Evolutionary conservation across 1,140 invertebrate genomes (phyloP), one percentile per base, ranked within the genome.

Genomic region (Sminthurides bifidus): DNA sequence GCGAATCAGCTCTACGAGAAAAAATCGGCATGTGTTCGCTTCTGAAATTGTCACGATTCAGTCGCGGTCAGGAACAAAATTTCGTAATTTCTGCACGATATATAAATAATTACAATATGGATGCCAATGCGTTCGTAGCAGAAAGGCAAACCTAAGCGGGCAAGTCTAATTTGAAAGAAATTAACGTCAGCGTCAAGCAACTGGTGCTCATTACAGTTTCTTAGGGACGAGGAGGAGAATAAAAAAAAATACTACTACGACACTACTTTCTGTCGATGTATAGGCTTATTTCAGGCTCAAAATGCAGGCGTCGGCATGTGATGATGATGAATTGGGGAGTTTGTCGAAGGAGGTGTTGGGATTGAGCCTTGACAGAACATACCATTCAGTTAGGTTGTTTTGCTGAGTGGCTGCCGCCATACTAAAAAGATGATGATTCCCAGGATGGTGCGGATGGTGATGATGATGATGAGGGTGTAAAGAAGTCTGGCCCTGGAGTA

Each of bases 261-360:
- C 8, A 10, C 19, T 5, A 27, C 24, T 5, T 48, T 53, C 24
- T 31, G 12, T 31, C 6, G 23, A 8, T 31, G 5, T 29, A 31
- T 15, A 35, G n/a, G 8, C 8, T 35, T 10, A 35, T 10, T 10
- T 10, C 6, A 37, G 8, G 10, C 19, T 55, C 54, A 65, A 33
- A 65, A 65, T 38, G 63, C 63, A 26, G 63, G 57, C 17, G 63
- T 65, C n/a, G 63, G 56, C 63, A 65, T 65, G 33, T 65, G 63
- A 53, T 65, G 63, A 35, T 65, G 63, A 38, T 65, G 63, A 35
- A 65, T 65, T n/a, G 63, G 63, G 8, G 63, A 65, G 30, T 65
- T 65, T 1, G 63, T 65, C 15, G 59, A 61, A 19, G 63, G 63
- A 8, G 63, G 63, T 15, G 63, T 65, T 19, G 63, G 63, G 29